A percentile compares a stretch with the other conserved stretches of the same genome.
phyloP scores from a whole-genome alignment of 2,797 vertebrate genomes.

The Lagocephalus sceleratus region DNA sequence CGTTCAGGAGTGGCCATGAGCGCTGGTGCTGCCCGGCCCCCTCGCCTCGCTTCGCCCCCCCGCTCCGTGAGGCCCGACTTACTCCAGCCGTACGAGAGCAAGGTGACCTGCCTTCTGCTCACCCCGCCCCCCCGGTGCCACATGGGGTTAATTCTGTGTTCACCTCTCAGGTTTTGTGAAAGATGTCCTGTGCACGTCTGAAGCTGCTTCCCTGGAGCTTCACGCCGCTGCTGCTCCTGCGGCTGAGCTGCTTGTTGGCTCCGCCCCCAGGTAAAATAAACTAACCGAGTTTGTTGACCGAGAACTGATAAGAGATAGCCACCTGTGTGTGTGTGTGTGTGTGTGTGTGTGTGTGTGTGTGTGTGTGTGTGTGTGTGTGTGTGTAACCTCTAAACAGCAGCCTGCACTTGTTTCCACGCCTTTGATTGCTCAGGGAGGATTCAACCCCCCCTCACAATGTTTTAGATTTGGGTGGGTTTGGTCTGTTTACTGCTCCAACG shows the following conservation, averaged over 20 bases:
- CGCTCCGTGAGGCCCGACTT: conserved; percentile 33
- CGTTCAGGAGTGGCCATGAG: conserved; percentile 61
- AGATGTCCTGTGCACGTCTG: conserved; percentile 68
- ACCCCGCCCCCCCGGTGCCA: too few relatives aligned
- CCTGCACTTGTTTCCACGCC: conserved; percentile 13
- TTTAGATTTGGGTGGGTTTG: not conserved
- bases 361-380: not conserved
- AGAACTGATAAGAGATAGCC: conserved; percentile 21
- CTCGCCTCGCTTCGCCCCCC: conserved; percentile 51
- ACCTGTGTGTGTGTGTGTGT: not conserved
- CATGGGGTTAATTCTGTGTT: too few relatives aligned
- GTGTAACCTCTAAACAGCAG: not conserved
- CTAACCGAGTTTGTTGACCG: conserved; percentile 9
- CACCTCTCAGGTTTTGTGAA: conserved; percentile 45
- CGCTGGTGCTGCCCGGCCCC: conserved; percentile 63
- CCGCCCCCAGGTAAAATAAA: conserved; percentile 63
- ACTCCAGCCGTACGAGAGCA: conserved; percentile 27
- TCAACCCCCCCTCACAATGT: too few relatives aligned
- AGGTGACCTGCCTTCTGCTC: conserved; percentile 60
- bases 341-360: conserved; percentile 5
- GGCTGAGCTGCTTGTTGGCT: conserved; percentile 60
- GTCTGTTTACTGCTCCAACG: conserved; percentile 30
- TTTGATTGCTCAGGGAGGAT: conserved; percentile 51
- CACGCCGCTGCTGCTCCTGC: conserved; percentile 57
- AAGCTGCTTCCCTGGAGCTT: conserved; percentile 58